Conservation (phyloP, 2,797 vertebrate genomes). For the Acridotheres tristis region DNA sequence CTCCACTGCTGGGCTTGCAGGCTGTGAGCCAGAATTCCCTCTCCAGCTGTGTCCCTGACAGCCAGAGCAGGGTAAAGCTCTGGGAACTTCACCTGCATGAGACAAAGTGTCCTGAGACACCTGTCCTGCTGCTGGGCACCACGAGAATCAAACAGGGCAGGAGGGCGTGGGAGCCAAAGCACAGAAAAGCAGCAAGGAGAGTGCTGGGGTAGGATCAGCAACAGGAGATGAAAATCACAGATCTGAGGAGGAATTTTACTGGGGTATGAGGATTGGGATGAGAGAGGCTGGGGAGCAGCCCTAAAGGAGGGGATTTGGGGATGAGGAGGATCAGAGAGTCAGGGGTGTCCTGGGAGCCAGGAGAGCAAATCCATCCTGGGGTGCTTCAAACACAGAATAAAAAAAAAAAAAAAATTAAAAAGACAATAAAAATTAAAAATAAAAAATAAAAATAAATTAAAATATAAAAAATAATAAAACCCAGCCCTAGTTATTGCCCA, state of each 20-base stretch:
- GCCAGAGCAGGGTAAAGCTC: neutral
- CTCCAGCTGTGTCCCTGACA: neutral
- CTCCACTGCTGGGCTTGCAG: neutral
- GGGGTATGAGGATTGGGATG: neutral
- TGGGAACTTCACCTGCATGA: neutral
- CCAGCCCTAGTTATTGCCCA: neutral
- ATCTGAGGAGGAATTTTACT: neutral
- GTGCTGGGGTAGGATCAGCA: neutral
- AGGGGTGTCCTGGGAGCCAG: neutral
- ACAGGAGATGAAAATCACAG: neutral
- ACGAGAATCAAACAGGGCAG: accelerated
- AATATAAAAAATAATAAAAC: too few relatives aligned
- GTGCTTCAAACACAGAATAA: too few relatives aligned
- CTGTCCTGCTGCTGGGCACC: neutral
- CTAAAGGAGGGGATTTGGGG: neutral
- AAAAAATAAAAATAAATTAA: too few relatives aligned
- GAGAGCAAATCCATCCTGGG: neutral
- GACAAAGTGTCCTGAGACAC: accelerated
- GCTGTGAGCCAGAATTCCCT: neutral
- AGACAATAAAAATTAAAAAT: too few relatives aligned
- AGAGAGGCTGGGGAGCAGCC: neutral
- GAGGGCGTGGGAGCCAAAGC: accelerated
- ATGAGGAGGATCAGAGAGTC: neutral
- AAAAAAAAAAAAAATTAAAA: too few relatives aligned
- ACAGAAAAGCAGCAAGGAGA: neutral